phyloP scores from a whole-genome alignment of 2,797 vertebrate genomes.

The Podarcis lilfordi region DNA sequence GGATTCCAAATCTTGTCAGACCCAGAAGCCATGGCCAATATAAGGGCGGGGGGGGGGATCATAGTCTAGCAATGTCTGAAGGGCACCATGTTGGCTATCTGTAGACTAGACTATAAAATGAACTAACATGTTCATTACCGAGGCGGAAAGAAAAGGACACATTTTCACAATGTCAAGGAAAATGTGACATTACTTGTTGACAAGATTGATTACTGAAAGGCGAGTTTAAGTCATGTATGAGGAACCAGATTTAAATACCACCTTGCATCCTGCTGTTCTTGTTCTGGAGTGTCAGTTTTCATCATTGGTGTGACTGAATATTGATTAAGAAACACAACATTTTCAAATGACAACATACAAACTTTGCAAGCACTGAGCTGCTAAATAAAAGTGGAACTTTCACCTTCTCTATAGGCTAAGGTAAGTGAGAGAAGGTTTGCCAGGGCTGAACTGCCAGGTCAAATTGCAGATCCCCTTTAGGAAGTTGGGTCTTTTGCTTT shows the following conservation, averaged over 20 bases:
- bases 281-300: not conserved
- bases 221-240: no score
- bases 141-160: not conserved
- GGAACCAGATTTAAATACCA: not conserved
- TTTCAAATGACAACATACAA: not conserved
- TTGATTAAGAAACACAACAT: not conserved
- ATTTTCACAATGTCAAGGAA: not conserved
- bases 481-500: not conserved
- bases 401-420: not conserved
- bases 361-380: not conserved
- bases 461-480: not conserved
- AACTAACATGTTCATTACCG: not conserved
- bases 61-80: no score
- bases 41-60: no score
- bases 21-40: no score
- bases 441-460: not conserved
- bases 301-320: not conserved
- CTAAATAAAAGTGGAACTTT: not conserved
- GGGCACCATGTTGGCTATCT: no score
- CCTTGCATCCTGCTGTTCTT: not conserved
- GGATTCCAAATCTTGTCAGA: no score
- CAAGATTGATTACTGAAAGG: not conserved
- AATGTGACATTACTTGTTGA: not conserved
- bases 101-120: not conserved
- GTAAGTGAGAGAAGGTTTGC: not conserved